A percentile compares a stretch with the other conserved stretches of the same genome.
Evolutionary conservation across 2,113 vertebrate species (phyloP).

Genomic region (Felis chaus): DNA sequence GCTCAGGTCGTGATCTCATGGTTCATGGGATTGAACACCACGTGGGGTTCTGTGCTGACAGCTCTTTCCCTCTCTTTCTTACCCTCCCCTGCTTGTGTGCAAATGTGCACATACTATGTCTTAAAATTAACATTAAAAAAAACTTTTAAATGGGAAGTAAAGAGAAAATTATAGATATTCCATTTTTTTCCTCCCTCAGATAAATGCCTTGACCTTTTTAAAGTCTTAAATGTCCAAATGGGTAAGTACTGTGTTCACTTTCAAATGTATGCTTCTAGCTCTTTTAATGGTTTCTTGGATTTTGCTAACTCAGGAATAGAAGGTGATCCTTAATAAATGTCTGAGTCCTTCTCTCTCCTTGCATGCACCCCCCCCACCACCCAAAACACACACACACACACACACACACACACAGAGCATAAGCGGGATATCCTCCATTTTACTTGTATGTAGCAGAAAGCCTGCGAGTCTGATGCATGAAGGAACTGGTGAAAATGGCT

Average conservation of each 20-base stretch:
- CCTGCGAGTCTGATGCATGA: background rate
- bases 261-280: background rate
- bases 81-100: no score
- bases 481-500: background rate
- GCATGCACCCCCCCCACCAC: no score
- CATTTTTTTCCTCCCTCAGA: background rate
- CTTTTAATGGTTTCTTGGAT: background rate
- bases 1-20: no score
- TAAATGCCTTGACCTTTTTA: background rate
- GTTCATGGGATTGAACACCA: no score
- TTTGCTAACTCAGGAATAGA: background rate
- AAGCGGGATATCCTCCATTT: background rate
- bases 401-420: rapidly evolving
- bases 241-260: background rate
- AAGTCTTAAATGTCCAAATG: background rate
- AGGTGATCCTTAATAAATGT: background rate
- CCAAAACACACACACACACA: no score
- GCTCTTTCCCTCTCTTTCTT: no score
- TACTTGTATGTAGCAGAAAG: background rate
- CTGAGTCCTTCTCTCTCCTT: background rate
- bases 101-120: no score
- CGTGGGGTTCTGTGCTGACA: no score
- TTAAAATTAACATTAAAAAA: no score
- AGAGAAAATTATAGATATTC: background rate
- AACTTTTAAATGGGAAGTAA: background rate